Evolutionary conservation across 1,140 invertebrate genomes (phyloP), one percentile per base, ranked within the genome.

Genomic region (Gonatopus flavifemur): DNA sequence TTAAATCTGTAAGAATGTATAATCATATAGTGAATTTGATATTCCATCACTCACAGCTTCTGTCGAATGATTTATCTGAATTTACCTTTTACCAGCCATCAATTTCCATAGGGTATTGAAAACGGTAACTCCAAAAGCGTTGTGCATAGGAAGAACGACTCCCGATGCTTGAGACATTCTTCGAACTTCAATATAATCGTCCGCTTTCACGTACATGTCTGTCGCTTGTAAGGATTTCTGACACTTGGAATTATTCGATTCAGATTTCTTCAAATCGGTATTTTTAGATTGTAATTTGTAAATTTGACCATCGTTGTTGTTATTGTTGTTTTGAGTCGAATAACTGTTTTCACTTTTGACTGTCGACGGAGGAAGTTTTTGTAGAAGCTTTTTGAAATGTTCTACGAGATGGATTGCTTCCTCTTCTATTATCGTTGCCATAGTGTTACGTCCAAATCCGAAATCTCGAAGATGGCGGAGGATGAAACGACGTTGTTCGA

Each of bases 61-160:
- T 41, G 18, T 7, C 39, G 10, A 28, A 19, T 9, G 10, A 36
- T 64, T 43, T n/a, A n/a, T n/a, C n/a, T n/a, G n/a, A n/a, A n/a
- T n/a, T n/a, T 79, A 84, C 60, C 85, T 70, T 57, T 80, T 84
- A 1, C 92, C 89, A 43, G 92, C 89, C 74, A 94, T 84, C 86
- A 95, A 91, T 41, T 81, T 84, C 89, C 92, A 95, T 0, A 96
- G 72, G 0, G 89, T 90, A 59, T 96, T 96, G 9, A 94, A 70
- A 22, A 93, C 86, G 47, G 88, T 86, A 1, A 88, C 83, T 24
- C 84, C 85, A 57, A 90, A 90, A 22, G 86, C 80, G 47, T 87
- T 83, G 25, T 87, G 79, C 85, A 91, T 89, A 47, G 81, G 70
- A 1, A 84, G 65, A 1, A 81, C 52, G 1, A 81, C 66, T 3